These are phyloP conservation scores for Schizopygopsis malacanthus DNA, from an alignment of 2,797 vertebrate genomes.

Conservation along the genomic window DNA sequence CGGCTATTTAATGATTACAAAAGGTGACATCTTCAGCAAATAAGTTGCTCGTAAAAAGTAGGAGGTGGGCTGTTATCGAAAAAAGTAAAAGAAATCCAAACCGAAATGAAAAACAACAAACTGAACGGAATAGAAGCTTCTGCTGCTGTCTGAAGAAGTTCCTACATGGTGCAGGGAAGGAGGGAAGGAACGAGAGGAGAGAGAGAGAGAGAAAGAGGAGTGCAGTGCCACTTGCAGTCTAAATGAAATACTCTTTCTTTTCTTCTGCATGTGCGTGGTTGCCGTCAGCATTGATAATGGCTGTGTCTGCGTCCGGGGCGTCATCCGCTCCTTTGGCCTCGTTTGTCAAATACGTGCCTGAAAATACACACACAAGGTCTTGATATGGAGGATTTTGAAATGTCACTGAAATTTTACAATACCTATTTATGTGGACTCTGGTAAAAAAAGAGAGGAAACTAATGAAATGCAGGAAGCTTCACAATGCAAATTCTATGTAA, in stretches of 20 bases:
- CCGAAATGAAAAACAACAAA: conserved; percentile 4
- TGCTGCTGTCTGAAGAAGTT: conserved; percentile 51
- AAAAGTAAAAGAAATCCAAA: conserved; percentile 61
- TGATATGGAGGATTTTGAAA: background rate
- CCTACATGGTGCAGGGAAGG: conserved; percentile 45
- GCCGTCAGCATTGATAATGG: conserved; percentile 98
- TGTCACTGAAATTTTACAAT: background rate
- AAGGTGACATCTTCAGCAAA: conserved; percentile 77
- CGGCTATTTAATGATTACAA: conserved; percentile 75
- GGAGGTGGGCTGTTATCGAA: conserved; percentile 80
- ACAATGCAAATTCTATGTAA: background rate
- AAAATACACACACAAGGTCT: conserved; percentile 13
- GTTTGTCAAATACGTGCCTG: conserved; percentile 98
- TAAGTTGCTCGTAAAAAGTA: conserved; percentile 84
- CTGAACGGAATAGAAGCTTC: conserved; percentile 45
- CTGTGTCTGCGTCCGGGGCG: conserved; percentile 95
- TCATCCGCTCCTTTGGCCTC: conserved; percentile 99
- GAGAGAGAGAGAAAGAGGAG: conserved; percentile 52
- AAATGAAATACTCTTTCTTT: conserved; percentile 99
- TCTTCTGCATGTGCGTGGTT: conserved; percentile 97
- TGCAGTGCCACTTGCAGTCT: conserved; percentile 79
- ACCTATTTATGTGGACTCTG: background rate
- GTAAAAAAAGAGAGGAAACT: background rate
- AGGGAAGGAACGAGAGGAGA: conserved; percentile 54
- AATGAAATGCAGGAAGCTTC: background rate